These are phyloP conservation scores for Corapipo altera DNA, from an alignment of 2,113 vertebrate genomes.

Conservation along the genomic window DNA sequence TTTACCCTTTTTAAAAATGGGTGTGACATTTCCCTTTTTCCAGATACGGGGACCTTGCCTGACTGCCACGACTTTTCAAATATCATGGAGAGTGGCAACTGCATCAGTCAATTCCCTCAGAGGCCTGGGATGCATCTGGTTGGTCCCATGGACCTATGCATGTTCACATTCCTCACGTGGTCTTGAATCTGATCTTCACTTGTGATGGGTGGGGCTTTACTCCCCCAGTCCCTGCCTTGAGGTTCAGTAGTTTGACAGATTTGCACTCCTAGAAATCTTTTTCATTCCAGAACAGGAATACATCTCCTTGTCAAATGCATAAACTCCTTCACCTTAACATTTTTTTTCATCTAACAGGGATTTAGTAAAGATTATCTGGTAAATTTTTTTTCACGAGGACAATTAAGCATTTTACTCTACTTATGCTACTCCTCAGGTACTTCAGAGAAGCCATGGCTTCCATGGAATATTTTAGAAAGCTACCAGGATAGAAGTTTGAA, in stretches of 20 bases:
- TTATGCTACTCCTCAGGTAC: not conserved
- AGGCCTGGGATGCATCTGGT: not conserved
- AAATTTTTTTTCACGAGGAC: not conserved
- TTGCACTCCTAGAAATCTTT: not conserved
- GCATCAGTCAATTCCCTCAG: not conserved
- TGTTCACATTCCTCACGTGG: not conserved
- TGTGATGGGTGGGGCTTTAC: not conserved
- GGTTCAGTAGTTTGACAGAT: not conserved
- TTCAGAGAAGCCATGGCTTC: not conserved
- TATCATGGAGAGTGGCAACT: not conserved
- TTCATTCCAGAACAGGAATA: not conserved
- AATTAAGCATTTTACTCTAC: not conserved
- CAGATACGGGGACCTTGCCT: not conserved
- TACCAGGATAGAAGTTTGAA: not conserved
- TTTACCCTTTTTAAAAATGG: not conserved
- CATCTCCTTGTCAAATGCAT: not conserved
- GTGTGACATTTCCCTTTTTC: not conserved
- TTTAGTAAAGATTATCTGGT: not conserved
- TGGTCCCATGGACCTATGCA: not conserved
- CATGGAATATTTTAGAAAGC: not conserved
- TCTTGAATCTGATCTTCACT: not conserved
- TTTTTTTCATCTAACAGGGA: not conserved
- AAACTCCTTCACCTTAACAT: not conserved
- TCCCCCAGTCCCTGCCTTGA: not conserved
- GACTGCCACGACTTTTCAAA: not conserved